A percentile compares a stretch with the other conserved stretches of the same genome.
These are phyloP conservation scores for Archips crataeganus DNA, from an alignment of 2,888 invertebrate genomes.

Conservation along the genomic window DNA sequence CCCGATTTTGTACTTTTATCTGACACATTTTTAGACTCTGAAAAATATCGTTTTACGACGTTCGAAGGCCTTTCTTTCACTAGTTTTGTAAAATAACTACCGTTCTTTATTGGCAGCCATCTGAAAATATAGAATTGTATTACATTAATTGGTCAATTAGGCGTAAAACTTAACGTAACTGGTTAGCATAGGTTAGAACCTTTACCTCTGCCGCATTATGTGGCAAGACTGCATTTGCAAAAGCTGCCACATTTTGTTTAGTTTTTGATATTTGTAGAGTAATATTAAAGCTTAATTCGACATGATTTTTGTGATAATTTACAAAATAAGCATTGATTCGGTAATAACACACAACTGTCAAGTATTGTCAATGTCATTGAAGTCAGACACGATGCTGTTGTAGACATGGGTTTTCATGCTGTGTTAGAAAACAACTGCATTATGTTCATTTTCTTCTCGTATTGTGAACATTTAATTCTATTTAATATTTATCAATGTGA, in stretches of 20 bases:
- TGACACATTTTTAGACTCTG: conserved; percentile 59
- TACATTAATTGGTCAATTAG: conserved; percentile 4
- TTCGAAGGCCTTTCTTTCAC: conserved; percentile 68
- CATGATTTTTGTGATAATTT: conserved; percentile 56
- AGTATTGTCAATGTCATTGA: neutral
- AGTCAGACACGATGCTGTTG: neutral
- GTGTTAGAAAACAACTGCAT: too few species aligned
- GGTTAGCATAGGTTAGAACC: conserved; percentile 43
- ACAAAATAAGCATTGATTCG: conserved; percentile 47
- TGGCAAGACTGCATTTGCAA: conserved; percentile 68
- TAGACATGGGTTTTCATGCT: neutral
- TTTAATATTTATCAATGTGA: too few species aligned
- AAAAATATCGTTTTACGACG: conserved; percentile 63
- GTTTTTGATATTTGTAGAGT: conserved; percentile 36
- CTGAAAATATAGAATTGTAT: conserved; percentile 58
- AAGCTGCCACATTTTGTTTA: conserved; percentile 75
- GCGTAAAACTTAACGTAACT: conserved; percentile 22
- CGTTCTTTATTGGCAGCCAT: conserved; percentile 63
- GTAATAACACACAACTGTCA: conserved; percentile 38
- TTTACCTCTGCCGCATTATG: conserved; percentile 70
- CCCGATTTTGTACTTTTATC: conserved; percentile 65
- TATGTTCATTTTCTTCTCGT: too few species aligned
- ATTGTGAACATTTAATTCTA: too few species aligned
- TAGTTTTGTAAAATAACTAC: conserved; percentile 63
- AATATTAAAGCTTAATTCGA: conserved; percentile 46